A percentile compares a stretch with the other conserved stretches of the same genome.
Conservation (phyloP, 2,797 vertebrate genomes). For the Parauchenoglanis ngamensis region DNA sequence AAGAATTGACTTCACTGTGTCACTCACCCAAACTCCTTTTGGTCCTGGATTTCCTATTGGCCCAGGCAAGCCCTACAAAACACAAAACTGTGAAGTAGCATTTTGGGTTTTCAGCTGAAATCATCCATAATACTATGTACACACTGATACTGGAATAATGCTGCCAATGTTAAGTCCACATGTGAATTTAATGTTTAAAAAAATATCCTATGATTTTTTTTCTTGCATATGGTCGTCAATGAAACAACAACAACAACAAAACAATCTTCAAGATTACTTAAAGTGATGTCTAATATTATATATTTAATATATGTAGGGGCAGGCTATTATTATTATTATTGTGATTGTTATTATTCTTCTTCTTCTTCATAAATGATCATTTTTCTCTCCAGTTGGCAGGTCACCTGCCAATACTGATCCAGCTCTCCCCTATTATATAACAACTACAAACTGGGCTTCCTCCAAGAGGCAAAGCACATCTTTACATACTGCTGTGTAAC, state of each 20-base stretch:
- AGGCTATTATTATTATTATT: neutral
- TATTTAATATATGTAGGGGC: neutral
- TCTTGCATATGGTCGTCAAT: neutral
- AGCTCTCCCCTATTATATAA: neutral
- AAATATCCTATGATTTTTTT: neutral
- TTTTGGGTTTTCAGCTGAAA: constrained; percentile 45
- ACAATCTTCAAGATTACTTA: neutral
- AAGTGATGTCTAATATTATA: neutral
- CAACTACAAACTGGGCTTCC: neutral
- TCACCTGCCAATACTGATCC: neutral
- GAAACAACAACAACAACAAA: neutral
- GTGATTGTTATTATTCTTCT: neutral
- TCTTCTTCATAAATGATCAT: neutral
- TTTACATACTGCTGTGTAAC: neutral
- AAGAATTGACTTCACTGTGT: neutral
- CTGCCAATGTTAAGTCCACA: neutral
- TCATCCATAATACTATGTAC: neutral
- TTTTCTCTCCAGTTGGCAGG: neutral
- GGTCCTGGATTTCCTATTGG: constrained; percentile 87
- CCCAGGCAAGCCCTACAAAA: constrained; percentile 92
- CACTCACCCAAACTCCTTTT: constrained; percentile 90
- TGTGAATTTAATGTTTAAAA: constrained; percentile 11
- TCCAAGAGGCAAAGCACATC: neutral
- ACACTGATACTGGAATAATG: neutral
- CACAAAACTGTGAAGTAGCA: constrained; percentile 58